Conservation (phyloP, 2,113 vertebrate genomes). For the Acanthisitta chloris region DNA sequence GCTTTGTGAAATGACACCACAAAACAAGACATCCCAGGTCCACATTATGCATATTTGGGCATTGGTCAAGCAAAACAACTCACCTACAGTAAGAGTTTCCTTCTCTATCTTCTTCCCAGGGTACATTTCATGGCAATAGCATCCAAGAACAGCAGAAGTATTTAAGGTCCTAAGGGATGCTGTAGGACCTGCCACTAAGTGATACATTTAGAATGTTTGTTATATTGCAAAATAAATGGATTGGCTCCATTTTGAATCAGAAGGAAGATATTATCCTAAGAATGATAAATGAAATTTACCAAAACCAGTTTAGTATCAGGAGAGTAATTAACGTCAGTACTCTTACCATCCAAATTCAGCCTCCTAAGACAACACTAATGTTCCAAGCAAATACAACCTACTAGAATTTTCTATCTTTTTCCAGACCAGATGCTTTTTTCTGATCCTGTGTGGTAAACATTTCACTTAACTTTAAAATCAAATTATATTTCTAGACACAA, state of each 20-base stretch:
- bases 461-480: constrained; percentile 10
- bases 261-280: neutral
- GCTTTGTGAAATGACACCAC: neutral
- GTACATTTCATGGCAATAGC: neutral
- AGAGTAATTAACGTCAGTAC: neutral
- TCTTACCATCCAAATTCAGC: neutral
- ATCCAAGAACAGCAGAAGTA: neutral
- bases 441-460: neutral
- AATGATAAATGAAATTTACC: neutral
- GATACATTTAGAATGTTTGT: neutral
- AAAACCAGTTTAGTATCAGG: neutral
- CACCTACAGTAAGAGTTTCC: neutral
- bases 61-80: neutral
- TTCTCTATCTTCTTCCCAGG: neutral
- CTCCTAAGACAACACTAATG: neutral
- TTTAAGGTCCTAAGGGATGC: neutral
- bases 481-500: neutral
- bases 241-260: neutral
- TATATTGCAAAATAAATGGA: neutral
- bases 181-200: neutral
- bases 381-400: neutral
- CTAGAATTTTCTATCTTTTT: neutral
- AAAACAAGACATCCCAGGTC: neutral
- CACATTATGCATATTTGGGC: neutral
- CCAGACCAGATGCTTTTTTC: neutral